Evolutionary conservation across 2,888 invertebrate genomes (phyloP), one percentile per base, ranked within the genome.

Genomic region (Brachycybe producta): DNA sequence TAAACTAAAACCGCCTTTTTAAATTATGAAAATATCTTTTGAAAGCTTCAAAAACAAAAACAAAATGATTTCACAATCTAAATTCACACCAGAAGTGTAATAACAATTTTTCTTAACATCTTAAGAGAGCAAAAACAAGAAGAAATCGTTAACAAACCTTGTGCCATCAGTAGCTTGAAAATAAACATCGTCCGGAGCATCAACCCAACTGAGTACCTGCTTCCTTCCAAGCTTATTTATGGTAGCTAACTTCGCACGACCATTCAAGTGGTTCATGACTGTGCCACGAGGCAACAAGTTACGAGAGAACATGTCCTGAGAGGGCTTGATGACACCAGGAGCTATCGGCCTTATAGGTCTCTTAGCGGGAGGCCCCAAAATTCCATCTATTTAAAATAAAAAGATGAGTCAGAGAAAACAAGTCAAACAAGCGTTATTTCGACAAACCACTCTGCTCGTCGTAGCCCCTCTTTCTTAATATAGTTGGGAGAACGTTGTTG

Each of bases 121-220:
- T n/a, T n/a, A n/a, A n/a, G n/a, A n/a, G n/a, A n/a, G n/a, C n/a
- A n/a, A n/a, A n/a, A n/a, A n/a, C n/a, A n/a, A n/a, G n/a, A n/a
- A n/a, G n/a, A n/a, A 30, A 30, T 11, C 17, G 38, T 19, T 35
- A 23, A 34, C 81, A 75, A 72, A 91, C 92, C 85, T 92, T 71
- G 85, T 85, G 60, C 78, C 76, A 61, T 86, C 85, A 41, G 86
- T 88, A 61, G 90, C 90, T 67, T 85, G 79, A 73, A 91, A 94
- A 73, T 88, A 94, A 57, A 94, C 84, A 73, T 95, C 94, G 67
- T 95, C 94, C 21, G 92, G 92, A 52, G 92, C 92, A 70, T 95
- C 94, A 82, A 91, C 90, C 91, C 91, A 92, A 65, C 90, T 91
- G 67, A 92, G 88, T 61, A 91, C 87, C 71, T 88, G 90, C 64